Percentiles rank a stretch among this genome's conserved stretches.
phyloP scores from a whole-genome alignment of 2,797 vertebrate species.

The Acipenser oxyrinchus region DNA sequence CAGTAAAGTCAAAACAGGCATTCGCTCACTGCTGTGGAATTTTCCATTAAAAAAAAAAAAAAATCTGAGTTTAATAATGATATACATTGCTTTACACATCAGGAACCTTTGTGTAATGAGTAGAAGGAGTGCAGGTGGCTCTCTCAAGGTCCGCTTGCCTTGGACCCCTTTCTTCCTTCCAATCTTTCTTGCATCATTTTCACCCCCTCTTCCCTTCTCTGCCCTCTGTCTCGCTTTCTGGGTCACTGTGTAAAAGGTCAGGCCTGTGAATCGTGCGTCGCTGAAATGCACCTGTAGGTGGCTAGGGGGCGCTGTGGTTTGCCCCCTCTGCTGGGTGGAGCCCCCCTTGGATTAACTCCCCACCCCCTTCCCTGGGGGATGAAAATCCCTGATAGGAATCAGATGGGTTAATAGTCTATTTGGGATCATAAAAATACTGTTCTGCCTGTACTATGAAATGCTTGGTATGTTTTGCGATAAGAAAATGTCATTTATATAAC shows the following conservation, averaged over 20 bases:
- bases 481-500: neutral
- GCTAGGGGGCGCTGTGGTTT: neutral
- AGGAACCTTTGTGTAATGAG: constrained; percentile 10
- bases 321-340: neutral
- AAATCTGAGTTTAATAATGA: no score
- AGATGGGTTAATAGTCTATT: neutral
- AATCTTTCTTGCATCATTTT: neutral
- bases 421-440: neutral
- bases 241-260: constrained; percentile 59
- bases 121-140: neutral
- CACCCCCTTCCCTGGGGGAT: no score
- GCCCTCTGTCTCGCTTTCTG: neutral
- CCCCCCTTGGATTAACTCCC: neutral
- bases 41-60: no score
- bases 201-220: no score
- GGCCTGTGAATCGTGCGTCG: constrained; percentile 35
- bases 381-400: neutral
- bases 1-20: no score
- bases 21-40: no score
- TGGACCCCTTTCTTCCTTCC: constrained; percentile 17
- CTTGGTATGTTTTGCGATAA: neutral
- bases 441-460: neutral
- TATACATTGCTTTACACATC: no score
- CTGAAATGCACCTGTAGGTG: constrained; percentile 30
- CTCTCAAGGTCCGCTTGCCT: constrained; percentile 27